Evolutionary conservation across 2,113 vertebrate species (phyloP), one percentile per base, ranked within the genome.

Genomic region (Lampris megalopsis): DNA sequence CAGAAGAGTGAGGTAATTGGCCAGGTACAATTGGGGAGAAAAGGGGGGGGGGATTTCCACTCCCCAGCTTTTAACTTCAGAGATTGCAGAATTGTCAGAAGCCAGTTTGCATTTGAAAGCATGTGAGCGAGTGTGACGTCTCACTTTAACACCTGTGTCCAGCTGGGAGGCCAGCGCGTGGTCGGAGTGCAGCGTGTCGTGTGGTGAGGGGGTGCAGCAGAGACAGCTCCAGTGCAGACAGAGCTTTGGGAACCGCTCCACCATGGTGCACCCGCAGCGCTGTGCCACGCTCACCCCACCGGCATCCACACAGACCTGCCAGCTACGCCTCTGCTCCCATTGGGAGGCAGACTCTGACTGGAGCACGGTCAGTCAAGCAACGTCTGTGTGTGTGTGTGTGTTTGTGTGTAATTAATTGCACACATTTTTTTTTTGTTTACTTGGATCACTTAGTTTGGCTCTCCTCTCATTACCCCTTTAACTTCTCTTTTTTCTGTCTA

Each of bases 191-290:
- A 97, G 96, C 47, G 94, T 94, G 42, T 96, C 96, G 2, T 98
- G 97, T 1, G 96, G 96, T 1, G 73, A 67, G 0, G 97, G 96
- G 43, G 79, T 92, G 52, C 95, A 96, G 90, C 96, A 97, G 74
- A 93, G 97, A 2, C 96, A 97, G 90, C 94, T 97, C 5, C 95
- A 95, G 83, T 98, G 97, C 87, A 94, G 96, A 13, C 97, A 96
- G 88, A 95, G 94, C 69, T 97, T 96, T 37, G 96, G 95, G 4
- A 92, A 93, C 9, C 95, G 94, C 2, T 96, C 95, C 77, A 97
- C 96, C 56, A 96, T 95, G 35, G 96, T 98, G 11, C 95, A 95
- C 6, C 96, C 92, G 0, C 95, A 96, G 83, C 95, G 94, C 72
- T 97, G 97, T 0, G 62, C 86, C 6, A 70, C 73, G 45, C 94